Evolutionary conservation across 2,797 vertebrate genomes (phyloP), one percentile per base, ranked within the genome.

Genomic region (Chelmon rostratus): DNA sequence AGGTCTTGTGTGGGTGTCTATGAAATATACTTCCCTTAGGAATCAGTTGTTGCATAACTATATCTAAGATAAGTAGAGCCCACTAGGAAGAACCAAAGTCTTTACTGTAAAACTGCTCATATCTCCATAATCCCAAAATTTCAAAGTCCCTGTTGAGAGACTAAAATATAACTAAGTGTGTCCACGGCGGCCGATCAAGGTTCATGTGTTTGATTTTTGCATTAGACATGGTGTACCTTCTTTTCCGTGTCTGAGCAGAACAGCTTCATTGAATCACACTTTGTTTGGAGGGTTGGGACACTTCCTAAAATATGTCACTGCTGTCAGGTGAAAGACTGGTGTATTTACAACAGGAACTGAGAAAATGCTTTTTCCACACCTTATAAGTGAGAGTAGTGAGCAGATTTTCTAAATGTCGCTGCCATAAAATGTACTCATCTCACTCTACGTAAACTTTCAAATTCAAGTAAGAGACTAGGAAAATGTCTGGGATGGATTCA

Each of bases 11-110:
- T 86, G 63, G 79, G 81, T 81, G 59, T 79, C 89, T 88, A 88
- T 88, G 86, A 92, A 93, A 84, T 66, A 80, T 79, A 88, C 89
- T 87, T 94, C 92, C 93, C 92, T 86, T 83, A 84, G 85, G 89
- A 93, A 91, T 92, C 89, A 85, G 91, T 89, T 89, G 90, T 95
- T 95, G 94, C 94, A 95, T 94, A 95, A 93, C 94, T 94, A 94
- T 75, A 86, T 90, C 91, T 93, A 91, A 89, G 88, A 89, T 86
- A 87, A 91, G 85, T 91, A 81, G 69, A 92, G 88, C 85, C 90
- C 86, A 90, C 83, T 63, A 90, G 79, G 82, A 91, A 91, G 86
- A 91, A 90, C 77, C 75, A 86, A 90, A 86, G 61, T 82, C 65
- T 82, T 77, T 66, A 74, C 68, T 80, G 53, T 83, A 80, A 86